Evolutionary conservation across 2,888 invertebrate species (phyloP).

Genomic region (Diarsia mendica): DNA sequence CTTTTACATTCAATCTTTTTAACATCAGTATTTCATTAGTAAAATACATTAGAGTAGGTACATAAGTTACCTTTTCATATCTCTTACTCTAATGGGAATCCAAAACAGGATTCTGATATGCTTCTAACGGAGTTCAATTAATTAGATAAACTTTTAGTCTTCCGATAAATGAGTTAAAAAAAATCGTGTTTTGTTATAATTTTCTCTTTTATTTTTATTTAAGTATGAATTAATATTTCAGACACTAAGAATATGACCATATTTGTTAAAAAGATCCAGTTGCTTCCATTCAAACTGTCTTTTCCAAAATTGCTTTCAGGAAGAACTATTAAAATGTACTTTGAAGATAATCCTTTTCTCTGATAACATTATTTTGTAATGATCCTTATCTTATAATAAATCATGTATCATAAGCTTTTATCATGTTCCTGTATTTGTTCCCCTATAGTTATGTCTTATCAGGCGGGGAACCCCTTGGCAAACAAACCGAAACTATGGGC

Average conservation of each 20-base stretch:
- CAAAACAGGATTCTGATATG: neutral
- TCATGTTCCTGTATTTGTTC: neutral
- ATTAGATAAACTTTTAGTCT: neutral
- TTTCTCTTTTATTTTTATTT: neutral
- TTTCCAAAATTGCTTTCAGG: neutral
- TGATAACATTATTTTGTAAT: slow-evolving; percentile 1
- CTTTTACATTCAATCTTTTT: neutral
- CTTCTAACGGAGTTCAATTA: too few relatives aligned
- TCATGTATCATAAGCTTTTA: neutral
- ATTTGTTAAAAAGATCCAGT: neutral
- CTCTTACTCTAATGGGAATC: neutral
- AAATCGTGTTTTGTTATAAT: neutral
- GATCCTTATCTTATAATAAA: slow-evolving; percentile 1
- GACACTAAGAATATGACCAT: neutral
- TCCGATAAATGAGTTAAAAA: neutral
- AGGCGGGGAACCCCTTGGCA: neutral
- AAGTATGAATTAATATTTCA: neutral
- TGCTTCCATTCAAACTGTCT: neutral
- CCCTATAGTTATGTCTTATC: neutral
- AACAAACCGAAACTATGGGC: neutral
- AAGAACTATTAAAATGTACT: neutral
- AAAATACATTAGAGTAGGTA: neutral
- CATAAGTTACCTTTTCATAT: neutral
- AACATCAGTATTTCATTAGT: neutral
- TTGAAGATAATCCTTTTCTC: slow-evolving; percentile 3